Percentiles rank a stretch among this genome's conserved stretches.
Conservation (phyloP, 2,113 vertebrate genomes). For the Semicossyphus pulcher region DNA sequence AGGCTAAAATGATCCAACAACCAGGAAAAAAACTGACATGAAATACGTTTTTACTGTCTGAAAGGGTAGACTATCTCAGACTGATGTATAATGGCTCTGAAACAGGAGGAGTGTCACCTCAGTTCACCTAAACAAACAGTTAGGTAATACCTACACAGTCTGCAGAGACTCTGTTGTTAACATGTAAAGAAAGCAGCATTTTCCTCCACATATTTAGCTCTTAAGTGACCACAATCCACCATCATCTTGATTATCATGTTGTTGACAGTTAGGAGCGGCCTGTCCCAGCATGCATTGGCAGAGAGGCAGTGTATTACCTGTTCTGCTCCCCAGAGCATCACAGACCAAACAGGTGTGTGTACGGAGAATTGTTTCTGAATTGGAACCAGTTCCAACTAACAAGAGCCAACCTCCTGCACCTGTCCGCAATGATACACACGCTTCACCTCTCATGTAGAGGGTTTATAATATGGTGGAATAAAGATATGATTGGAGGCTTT, state of each 20-base stretch:
- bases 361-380: background rate
- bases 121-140: background rate
- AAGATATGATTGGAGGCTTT: too few relatives aligned
- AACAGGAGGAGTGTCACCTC: background rate
- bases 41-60: too few relatives aligned
- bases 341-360: background rate
- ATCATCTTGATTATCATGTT: background rate
- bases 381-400: too few relatives aligned
- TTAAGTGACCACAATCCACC: background rate
- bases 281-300: background rate
- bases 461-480: too few relatives aligned
- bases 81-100: background rate
- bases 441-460: too few relatives aligned
- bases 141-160: background rate
- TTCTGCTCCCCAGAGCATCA: background rate
- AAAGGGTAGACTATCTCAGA: background rate
- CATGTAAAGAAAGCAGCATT: background rate
- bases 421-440: too few relatives aligned
- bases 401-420: too few relatives aligned
- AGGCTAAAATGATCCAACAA: too few relatives aligned
- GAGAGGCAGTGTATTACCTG: background rate
- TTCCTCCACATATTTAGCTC: background rate
- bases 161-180: too few relatives aligned
- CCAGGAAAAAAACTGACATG: too few relatives aligned
- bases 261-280: background rate